Conservation (phyloP, 1,140 invertebrate genomes). For the Drosophila oshimai region DNA sequence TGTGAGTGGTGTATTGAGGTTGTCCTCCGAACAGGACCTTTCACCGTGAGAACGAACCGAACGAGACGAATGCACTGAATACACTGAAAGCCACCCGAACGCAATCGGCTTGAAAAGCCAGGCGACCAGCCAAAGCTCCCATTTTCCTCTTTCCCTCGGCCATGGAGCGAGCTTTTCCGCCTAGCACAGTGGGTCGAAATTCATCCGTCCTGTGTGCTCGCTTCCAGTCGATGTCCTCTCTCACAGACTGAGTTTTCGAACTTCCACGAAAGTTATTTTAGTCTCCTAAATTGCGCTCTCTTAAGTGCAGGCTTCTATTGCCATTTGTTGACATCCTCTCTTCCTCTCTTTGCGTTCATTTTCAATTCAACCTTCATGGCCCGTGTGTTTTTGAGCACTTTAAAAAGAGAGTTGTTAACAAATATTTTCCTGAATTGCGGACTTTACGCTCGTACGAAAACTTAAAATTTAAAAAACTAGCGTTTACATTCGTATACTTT, state of each 20-base stretch:
- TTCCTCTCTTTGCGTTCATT: too few relatives aligned
- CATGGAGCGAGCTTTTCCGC: conserved; percentile 40
- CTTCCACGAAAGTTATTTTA: neutral
- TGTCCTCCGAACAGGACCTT: conserved; percentile 54
- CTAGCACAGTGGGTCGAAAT: conserved; percentile 51
- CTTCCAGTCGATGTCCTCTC: conserved; percentile 32
- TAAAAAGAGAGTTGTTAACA: neutral
- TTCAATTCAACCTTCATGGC: neutral
- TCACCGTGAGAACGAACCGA: conserved; percentile 67
- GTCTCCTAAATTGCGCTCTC: conserved; percentile 8
- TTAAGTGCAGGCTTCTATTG: conserved; percentile 3
- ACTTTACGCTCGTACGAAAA: too few relatives aligned
- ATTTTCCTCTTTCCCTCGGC: conserved; percentile 18
- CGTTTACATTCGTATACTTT: too few relatives aligned
- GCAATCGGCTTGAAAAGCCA: conserved; percentile 20
- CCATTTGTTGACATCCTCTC: conserved; percentile 41
- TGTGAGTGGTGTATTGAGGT: conserved; percentile 47
- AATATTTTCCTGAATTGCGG: too few relatives aligned
- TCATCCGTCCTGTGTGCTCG: neutral
- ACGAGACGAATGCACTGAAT: conserved; percentile 80
- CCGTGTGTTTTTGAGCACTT: neutral
- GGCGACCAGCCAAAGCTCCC: conserved; percentile 42
- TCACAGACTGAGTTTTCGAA: conserved; percentile 15
- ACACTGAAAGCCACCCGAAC: conserved; percentile 64
- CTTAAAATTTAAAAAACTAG: too few relatives aligned